These are phyloP conservation scores for Mohoua ochrocephala DNA, from an alignment of 2,113 vertebrate species.

Conservation along the genomic window DNA sequence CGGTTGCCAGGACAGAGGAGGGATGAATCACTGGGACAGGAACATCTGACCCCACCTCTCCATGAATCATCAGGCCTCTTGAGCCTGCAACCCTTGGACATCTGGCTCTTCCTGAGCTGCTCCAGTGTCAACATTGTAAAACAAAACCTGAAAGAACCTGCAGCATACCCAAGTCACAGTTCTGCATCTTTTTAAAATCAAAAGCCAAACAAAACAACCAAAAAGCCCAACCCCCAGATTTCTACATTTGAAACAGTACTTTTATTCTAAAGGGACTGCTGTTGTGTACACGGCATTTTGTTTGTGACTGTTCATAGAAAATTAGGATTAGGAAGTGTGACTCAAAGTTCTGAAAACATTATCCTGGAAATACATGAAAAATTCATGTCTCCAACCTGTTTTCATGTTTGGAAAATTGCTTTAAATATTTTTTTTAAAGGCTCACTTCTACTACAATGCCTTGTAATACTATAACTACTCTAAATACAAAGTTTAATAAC, in stretches of 20 bases:
- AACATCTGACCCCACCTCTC: not conserved
- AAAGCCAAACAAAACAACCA: not conserved
- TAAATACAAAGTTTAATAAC: not conserved
- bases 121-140: not conserved
- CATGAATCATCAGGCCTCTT: slow-evolving; percentile 15
- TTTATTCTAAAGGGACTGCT: not conserved
- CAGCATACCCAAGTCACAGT: not conserved
- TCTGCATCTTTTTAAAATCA: not conserved
- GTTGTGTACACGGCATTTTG: not conserved
- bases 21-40: slow-evolving; percentile 20
- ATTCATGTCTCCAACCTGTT: not conserved
- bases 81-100: not conserved
- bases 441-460: not conserved
- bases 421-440: not conserved
- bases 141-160: not conserved
- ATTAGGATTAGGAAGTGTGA: not conserved
- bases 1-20: not conserved
- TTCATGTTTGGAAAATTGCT: not conserved
- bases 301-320: not conserved
- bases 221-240: not conserved
- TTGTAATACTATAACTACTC: not conserved
- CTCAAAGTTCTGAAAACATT: not conserved
- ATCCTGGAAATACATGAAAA: not conserved
- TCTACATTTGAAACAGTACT: not conserved
- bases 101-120: not conserved